Base-by-base conservation (phyloP, 2,888 invertebrate genomes). In the Chromoteleia sp. region DNA sequence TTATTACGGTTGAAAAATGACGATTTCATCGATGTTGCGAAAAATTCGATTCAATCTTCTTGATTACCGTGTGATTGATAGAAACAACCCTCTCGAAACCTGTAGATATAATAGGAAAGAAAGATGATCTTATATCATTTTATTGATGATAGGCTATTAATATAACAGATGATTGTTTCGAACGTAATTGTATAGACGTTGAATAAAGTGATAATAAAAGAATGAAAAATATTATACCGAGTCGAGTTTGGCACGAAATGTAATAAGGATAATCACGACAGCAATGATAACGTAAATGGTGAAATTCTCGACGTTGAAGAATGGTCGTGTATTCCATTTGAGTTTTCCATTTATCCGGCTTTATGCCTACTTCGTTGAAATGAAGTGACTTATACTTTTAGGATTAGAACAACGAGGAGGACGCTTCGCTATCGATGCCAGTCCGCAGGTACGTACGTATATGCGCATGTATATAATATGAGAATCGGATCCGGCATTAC, bases 401-500 rank as follows among this genome's bases (percentile, higher is more conserved):
- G 85, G 85, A 86, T 85, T 86, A 84, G 84, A 84, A 81, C 67
- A 76, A 79, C 82, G 83, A 63, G 61, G 54, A 81, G 79, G 74
- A 82, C 73, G 78, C 77, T 45, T 45, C 63, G 81, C 80, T 84
- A 84, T 84, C 80, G 84, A 83, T 83, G 81, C 79, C 61, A 68
- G 75, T 65, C 33, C 73, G 63, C 82, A 84, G 83, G 83, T 83
- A 83, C 76, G 41, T 48, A 59, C 77, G 71, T 78, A 81, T 70
- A 76, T 71, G 78, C 78, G 82, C 84, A 83, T 85, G 84, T 85
- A 84, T 86, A 89, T 87, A 88, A 90, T 89, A 89, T 86, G 87
- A 88, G 88, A 88, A 89, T 90, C 89, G 89, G 89, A 90, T 90
- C 88, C 85, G 87, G 89, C 86, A 90, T 90, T 88, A 88, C 88